These are phyloP conservation scores for Diprion similis DNA, from an alignment of 1,140 invertebrate species.

Conservation along the genomic window DNA sequence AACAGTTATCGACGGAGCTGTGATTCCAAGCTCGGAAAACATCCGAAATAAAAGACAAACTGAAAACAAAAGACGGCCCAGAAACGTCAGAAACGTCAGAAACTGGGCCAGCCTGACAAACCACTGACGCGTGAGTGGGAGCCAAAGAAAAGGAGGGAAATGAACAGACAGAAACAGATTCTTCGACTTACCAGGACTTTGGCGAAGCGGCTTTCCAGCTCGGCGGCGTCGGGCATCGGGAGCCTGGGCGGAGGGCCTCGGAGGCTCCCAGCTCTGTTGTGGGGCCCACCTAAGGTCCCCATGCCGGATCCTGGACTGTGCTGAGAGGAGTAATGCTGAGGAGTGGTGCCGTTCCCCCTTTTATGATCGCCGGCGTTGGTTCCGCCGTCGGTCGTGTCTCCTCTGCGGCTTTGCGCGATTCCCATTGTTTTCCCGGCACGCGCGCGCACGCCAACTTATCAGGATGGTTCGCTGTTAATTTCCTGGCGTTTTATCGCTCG, in stretches of 20 bases:
- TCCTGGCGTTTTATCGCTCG: no score
- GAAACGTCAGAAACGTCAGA: no score
- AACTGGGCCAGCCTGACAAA: no score
- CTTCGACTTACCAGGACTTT: conserved; percentile 94
- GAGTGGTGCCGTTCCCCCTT: conserved; percentile 42
- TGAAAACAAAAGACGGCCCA: no score
- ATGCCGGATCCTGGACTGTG: conserved; percentile 38
- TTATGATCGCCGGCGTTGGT: background rate
- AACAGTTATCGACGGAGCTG: no score
- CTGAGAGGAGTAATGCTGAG: conserved; percentile 46
- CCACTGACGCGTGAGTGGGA: no score
- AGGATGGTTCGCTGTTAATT: no score
- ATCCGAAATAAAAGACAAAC: no score
- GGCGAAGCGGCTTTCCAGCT: conserved; percentile 90
- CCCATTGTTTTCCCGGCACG: conserved; percentile 41
- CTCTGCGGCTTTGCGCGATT: conserved; percentile 51
- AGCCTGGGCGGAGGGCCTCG: conserved; percentile 77
- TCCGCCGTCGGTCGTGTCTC: conserved; percentile 39
- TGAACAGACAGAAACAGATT: background rate
- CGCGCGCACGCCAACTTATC: no score
- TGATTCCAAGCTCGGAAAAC: no score
- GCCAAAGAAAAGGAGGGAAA: conserved; percentile 8
- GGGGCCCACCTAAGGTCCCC: conserved; percentile 51
- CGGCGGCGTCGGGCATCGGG: conserved; percentile 87
- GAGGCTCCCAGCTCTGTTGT: conserved; percentile 75